Evolutionary conservation across 2,113 vertebrate species (phyloP).

Genomic region (Dromas ardeola): DNA sequence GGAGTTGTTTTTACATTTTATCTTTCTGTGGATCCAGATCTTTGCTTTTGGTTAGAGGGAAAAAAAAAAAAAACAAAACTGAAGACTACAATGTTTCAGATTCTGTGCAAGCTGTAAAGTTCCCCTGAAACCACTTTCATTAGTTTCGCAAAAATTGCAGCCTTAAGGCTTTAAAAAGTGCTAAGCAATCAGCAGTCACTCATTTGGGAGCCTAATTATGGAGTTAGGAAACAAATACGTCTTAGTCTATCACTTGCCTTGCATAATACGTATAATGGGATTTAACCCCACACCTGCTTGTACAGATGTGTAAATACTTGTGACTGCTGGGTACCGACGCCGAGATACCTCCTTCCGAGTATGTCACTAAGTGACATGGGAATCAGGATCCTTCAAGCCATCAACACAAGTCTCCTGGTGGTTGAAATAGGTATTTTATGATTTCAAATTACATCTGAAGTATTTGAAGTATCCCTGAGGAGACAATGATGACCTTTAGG

Average conservation of each 20-base stretch:
- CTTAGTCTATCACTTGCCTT: slow-evolving; percentile 38
- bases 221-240: slow-evolving; percentile 38
- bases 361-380: neutral
- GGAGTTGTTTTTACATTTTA: neutral
- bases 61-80: neutral
- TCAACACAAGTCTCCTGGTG: neutral
- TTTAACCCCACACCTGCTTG: slow-evolving; percentile 21
- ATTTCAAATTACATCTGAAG: neutral
- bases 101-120: slow-evolving; percentile 29
- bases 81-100: neutral
- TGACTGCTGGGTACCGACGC: neutral
- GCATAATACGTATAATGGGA: neutral
- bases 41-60: neutral
- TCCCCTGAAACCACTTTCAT: slow-evolving; percentile 54
- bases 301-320: neutral
- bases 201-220: slow-evolving; percentile 56
- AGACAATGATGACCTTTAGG: neutral
- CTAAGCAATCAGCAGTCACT: slow-evolving; percentile 60
- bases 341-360: neutral
- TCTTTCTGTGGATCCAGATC: neutral
- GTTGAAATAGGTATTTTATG: neutral
- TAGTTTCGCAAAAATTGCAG: slow-evolving; percentile 56
- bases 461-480: neutral
- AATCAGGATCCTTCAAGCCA: neutral
- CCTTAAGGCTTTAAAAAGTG: slow-evolving; percentile 63